Evolutionary conservation across 92 coral and sea anemone genomes (phyloP).

Genomic region (Micromussa lordhowensis): DNA sequence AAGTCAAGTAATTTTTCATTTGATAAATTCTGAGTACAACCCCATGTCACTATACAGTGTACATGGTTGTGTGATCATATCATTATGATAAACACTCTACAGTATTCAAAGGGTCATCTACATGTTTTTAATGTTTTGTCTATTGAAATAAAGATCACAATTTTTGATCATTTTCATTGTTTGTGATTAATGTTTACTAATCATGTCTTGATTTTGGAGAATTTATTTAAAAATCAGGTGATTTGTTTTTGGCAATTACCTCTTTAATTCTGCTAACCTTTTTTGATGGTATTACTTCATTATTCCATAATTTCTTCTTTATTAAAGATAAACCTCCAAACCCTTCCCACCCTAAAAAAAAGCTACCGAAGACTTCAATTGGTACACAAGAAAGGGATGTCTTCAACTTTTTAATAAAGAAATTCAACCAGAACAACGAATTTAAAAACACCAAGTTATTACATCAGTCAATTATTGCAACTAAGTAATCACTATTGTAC

Average conservation of each 20-base stretch:
- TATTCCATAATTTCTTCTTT: constrained; percentile 10
- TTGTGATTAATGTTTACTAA: too few species aligned
- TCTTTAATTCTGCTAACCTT: constrained; percentile 15
- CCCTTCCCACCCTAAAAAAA: constrained; percentile 6
- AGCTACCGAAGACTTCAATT: constrained; percentile 1
- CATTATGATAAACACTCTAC: too few species aligned
- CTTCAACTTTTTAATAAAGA: too few species aligned
- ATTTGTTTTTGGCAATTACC: constrained; percentile 23
- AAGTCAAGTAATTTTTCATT: too few species aligned
- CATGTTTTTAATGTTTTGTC: too few species aligned
- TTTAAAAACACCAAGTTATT: too few species aligned
- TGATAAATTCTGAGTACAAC: too few species aligned
- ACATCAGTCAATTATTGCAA: constrained; percentile 23
- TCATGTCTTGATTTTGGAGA: neutral
- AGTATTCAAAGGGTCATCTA: too few species aligned
- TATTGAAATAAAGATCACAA: too few species aligned
- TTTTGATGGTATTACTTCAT: constrained; percentile 2
- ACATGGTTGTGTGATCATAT: too few species aligned
- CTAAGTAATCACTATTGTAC: neutral
- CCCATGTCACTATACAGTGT: too few species aligned
- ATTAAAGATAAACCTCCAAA: neutral
- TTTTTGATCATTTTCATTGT: too few species aligned
- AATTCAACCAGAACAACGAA: neutral
- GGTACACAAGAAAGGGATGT: constrained; percentile 14
- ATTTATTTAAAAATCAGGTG: constrained; percentile 21